Evolutionary conservation across 2,113 vertebrate genomes (phyloP), one percentile per base, ranked within the genome.

Genomic region (Pteruthius melanotis): DNA sequence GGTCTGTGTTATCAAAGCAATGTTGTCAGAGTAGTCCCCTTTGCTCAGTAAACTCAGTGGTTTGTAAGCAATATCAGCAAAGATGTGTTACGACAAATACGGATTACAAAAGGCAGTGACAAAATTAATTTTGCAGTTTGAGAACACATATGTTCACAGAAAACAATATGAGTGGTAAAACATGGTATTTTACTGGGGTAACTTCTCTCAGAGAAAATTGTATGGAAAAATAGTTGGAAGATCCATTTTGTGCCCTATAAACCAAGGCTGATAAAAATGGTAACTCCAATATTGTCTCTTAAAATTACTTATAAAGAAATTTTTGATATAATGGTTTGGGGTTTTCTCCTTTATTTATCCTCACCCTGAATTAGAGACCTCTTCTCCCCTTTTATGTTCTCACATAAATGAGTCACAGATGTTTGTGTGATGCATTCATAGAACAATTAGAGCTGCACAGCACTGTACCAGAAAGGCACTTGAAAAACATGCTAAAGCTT

Each of bases 51-150:
- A 95, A 91, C 66, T 64, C 70, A 16, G 84, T 53, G 78, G 52
- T 95, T 89, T 93, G 66, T 74, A 85, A 80, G 53, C 50, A 87
- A n/a, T 83, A 76, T 79, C 87, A 95, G 66, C 71, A 61, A 37
- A 69, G 57, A 87, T 93, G 70, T 78, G 66, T 87, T 95, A 88
- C 93, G 69, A 79, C 53, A 93, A 95, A 95, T 35, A 87, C 0
- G 0, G 87, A 72, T 94, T 87, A 82, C 89, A 94, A 95, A 97
- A 96, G 61, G 65, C 74, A 93, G 69, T 64, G 66, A 23, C 61
- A 61, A 94, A 93, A 83, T 80, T 79, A 65, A 50, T 86, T 90
- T 64, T 94, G 69, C 59, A 80, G 42, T 90, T 85, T 61, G 60
- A 88, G 70, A 76, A 89, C 61, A 69, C 7, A 2, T 71, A 56